Evolutionary conservation across 2,113 vertebrate species (phyloP).

Genomic region (Paraplagusia blochii): DNA sequence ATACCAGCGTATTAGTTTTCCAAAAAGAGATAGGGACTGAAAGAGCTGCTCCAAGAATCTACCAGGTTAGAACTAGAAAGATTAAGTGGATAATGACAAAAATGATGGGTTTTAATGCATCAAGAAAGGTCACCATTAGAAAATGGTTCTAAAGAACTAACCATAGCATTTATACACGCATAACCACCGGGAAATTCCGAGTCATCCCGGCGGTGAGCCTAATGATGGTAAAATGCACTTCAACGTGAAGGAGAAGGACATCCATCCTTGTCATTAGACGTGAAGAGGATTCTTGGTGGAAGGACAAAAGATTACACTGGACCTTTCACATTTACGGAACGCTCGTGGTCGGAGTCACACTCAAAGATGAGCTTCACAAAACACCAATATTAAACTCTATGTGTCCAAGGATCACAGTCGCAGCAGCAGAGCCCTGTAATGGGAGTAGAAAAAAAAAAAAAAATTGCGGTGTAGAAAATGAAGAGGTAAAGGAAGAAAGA

Average conservation of each 20-base stretch:
- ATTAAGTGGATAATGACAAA: conserved; percentile 19
- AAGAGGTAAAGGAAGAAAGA: conserved; percentile 33
- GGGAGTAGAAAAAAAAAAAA: conserved; percentile 35
- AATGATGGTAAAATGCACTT: conserved; percentile 45
- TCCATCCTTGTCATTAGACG: conserved; percentile 43
- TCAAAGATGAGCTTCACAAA: conserved; percentile 13
- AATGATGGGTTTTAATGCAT: conserved; percentile 57
- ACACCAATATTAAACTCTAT: conserved; percentile 29
- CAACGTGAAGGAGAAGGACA: conserved; percentile 28
- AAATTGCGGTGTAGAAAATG: conserved; percentile 24
- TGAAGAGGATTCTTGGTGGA: conserved; percentile 39
- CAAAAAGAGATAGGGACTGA: conserved; percentile 27
- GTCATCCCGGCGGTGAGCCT: conserved; percentile 27
- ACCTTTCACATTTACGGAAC: conserved; percentile 47
- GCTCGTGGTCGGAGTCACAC: conserved; percentile 22
- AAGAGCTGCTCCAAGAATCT: conserved; percentile 9
- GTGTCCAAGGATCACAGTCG: conserved; percentile 24
- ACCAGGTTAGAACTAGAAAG: conserved; percentile 9
- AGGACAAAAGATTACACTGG: conserved; percentile 47
- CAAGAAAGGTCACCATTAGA: conserved; percentile 41
- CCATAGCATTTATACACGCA: conserved; percentile 35
- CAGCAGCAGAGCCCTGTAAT: conserved; percentile 8
- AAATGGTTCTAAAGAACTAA: conserved; percentile 43
- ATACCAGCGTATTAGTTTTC: conserved; percentile 25
- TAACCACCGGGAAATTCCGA: conserved; percentile 37